Percentiles rank a stretch among this genome's conserved stretches.
phyloP scores from a whole-genome alignment of 2,797 vertebrate genomes.

The Ceryle rudis region DNA sequence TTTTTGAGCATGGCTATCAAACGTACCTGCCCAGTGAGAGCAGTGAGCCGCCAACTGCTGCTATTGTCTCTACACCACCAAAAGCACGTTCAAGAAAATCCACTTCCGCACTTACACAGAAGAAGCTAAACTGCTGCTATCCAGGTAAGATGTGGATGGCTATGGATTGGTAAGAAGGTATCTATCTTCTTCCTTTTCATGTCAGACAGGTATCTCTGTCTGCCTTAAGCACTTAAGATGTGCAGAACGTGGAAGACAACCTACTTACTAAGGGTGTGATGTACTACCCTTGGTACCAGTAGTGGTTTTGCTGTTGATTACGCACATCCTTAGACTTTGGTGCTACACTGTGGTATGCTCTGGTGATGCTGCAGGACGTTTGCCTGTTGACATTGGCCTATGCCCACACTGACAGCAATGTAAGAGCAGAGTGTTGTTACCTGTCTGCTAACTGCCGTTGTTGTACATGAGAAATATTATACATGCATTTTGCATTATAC shows the following conservation, averaged over 20 bases:
- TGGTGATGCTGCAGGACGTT: not conserved
- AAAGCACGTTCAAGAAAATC: constrained; percentile 88
- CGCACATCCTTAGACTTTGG: not conserved
- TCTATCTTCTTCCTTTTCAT: not conserved
- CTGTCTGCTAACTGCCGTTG: not conserved
- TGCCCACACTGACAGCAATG: rapidly evolving
- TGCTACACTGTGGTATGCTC: not conserved
- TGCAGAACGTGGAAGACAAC: not conserved
- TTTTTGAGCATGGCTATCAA: constrained; percentile 93
- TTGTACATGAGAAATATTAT: not conserved
- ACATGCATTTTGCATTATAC: not conserved
- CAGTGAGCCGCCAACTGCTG: constrained; percentile 82
- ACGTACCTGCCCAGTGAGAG: constrained; percentile 86
- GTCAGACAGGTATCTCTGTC: not conserved
- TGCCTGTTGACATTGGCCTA: rapidly evolving
- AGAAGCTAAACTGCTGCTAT: constrained; percentile 91
- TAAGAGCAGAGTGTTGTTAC: not conserved
- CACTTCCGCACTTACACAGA: constrained; percentile 82
- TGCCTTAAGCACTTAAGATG: not conserved
- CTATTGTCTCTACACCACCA: constrained; percentile 75
- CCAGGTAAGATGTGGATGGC: constrained; percentile 81
- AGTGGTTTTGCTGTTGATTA: not conserved
- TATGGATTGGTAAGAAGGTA: not conserved
- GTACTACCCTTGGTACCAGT: not conserved
- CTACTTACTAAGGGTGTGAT: not conserved